phyloP scores from a whole-genome alignment of 2,888 invertebrate genomes.

The Tipula helvola region DNA sequence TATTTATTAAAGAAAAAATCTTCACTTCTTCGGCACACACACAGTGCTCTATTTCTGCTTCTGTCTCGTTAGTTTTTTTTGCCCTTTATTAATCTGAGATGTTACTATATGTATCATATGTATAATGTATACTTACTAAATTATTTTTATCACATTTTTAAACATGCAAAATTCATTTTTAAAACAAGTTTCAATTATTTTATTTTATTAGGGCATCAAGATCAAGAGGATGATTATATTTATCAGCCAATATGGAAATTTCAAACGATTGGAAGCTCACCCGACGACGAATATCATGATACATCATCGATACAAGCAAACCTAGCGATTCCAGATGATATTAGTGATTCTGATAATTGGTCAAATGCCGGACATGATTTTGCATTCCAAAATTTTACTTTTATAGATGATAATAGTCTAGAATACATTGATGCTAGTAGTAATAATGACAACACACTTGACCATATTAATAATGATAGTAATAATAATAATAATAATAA shows the following conservation, averaged over 20 bases:
- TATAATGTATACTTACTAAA: too few relatives aligned
- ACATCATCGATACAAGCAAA: neutral
- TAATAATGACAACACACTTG: neutral
- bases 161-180: too few relatives aligned
- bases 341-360: neutral
- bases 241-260: conserved; percentile 37
- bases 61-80: too few relatives aligned
- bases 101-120: too few relatives aligned
- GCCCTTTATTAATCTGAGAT: too few relatives aligned
- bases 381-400: neutral
- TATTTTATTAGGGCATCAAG: neutral
- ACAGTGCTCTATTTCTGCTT: too few relatives aligned
- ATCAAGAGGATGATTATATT: conserved; percentile 27
- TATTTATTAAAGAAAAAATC: too few relatives aligned
- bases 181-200: neutral
- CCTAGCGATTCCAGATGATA: conserved; percentile 20
- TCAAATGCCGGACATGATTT: neutral
- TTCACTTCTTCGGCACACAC: too few relatives aligned
- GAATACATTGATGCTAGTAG: conserved; percentile 28
- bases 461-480: neutral
- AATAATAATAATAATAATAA: neutral
- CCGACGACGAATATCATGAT: conserved; percentile 22
- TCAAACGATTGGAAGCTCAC: conserved; percentile 27
- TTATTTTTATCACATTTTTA: too few relatives aligned
- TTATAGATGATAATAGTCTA: conserved; percentile 26